Base-by-base conservation (phyloP, 2,797 vertebrate species). In the Megaceryle alcyon region DNA sequence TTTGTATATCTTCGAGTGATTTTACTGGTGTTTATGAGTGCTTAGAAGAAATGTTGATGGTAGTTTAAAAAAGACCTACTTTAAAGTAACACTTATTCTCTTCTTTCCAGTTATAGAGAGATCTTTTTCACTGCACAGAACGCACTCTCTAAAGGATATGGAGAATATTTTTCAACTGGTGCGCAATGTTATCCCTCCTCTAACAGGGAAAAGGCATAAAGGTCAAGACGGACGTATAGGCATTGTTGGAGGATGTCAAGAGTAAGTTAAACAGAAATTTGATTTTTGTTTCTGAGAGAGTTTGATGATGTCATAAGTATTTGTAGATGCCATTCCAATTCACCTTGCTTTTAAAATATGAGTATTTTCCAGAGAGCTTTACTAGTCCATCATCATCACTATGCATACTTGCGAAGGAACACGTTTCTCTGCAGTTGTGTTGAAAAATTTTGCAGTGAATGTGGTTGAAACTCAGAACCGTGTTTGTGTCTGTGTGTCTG, bases 221-320 rank as follows among this genome's bases (percentile, higher is more conserved):
- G 99, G 99, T 76, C 99, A 99, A 95, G 99, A 99, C 43, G 99
- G 99, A 72, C 98, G 99, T 37, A 98, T 99, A 77, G 99, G 99
- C 77, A 97, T 99, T 68, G 97, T 99, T 53, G 99, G 99, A 90
- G 99, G 99, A 97, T 99, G 99, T 96, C 98, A 98, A 97, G 99
- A 99, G 99, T 99, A 98, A 97, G 99, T 98, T 71, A 35, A 85
- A 79, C 9, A 72, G 20, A 90, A 84, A 60, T 66, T 41, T 41
- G 10, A 7, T n/a, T 51, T 61, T 70, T 87, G 20, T 63, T 85
- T 72, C 43, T 69, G 8, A 57, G 70, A 31, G 75, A 60, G 39
- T 41, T 75, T 57, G 46, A 57, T 14, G 15, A 17, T 83, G 21
- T 65, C 29, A 6, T 60, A 71, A 31, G 16, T 75, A 53, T 18